These are phyloP conservation scores for Aphodius sticticus DNA, from an alignment of 2,888 invertebrate species.

Conservation along the genomic window DNA sequence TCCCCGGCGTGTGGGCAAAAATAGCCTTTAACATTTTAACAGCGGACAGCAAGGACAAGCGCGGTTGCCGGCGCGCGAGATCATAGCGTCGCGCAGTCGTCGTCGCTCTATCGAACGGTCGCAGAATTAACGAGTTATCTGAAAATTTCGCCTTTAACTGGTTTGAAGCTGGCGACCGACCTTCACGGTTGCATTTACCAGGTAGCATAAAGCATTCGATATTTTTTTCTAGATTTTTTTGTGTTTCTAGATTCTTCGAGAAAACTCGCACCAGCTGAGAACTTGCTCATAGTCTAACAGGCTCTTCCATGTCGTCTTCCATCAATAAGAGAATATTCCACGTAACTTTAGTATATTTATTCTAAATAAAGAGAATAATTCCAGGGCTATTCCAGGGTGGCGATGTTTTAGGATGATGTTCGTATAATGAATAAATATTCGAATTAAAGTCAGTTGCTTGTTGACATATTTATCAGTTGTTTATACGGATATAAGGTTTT, in stretches of 20 bases:
- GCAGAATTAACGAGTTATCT: slow-evolving; percentile 21
- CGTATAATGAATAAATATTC: too few species aligned
- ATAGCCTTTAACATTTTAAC: slow-evolving; percentile 22
- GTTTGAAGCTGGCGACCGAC: slow-evolving; percentile 8
- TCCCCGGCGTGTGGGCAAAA: slow-evolving; percentile 20
- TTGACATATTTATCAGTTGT: too few species aligned
- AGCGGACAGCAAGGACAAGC: slow-evolving; percentile 16
- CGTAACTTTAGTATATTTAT: not conserved
- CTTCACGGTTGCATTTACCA: slow-evolving; percentile 25
- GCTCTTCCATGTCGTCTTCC: not conserved
- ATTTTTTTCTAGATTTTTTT: not conserved
- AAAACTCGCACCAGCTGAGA: not conserved
- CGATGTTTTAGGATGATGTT: too few species aligned
- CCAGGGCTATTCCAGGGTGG: too few species aligned
- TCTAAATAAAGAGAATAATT: not conserved
- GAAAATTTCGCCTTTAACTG: slow-evolving; percentile 24
- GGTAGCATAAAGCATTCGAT: slow-evolving; percentile 10
- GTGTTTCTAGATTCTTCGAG: slow-evolving; percentile 6
- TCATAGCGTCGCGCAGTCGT: not conserved
- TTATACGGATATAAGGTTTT: too few species aligned
- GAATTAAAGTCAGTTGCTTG: too few species aligned
- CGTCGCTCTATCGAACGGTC: slow-evolving; percentile 11
- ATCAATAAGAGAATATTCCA: not conserved
- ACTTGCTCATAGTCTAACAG: not conserved
- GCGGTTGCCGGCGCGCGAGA: slow-evolving; percentile 7